These are phyloP conservation scores for Hoplostethus atlanticus DNA, from an alignment of 2,797 vertebrate species.

Conservation along the genomic window DNA sequence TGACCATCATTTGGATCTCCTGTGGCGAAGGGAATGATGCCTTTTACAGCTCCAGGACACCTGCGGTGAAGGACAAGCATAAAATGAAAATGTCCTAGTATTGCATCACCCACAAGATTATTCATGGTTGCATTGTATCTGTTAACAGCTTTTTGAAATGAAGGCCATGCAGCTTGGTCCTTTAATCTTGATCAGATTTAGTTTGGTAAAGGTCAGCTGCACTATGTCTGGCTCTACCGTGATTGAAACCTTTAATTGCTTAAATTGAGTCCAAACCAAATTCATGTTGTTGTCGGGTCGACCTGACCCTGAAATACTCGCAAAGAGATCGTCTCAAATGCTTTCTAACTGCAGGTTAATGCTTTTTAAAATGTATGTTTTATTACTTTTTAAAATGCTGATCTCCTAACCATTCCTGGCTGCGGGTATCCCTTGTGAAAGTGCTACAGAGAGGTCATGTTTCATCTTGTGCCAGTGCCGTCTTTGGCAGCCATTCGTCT, in stretches of 20 bases:
- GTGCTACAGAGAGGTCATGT: conserved; percentile 5
- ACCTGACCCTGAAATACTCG: background rate
- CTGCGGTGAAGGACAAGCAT: background rate
- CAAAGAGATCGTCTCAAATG: background rate
- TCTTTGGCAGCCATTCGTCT: conserved; percentile 23
- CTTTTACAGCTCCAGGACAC: conserved; percentile 22
- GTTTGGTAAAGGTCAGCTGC: too few relatives aligned
- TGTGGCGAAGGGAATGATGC: conserved; percentile 18
- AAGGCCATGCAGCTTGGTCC: background rate
- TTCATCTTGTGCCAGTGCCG: conserved; percentile 6
- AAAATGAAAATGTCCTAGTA: background rate
- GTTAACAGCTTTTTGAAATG: background rate
- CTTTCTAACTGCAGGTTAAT: too few relatives aligned
- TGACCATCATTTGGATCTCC: conserved; percentile 27
- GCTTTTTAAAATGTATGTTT: too few relatives aligned
- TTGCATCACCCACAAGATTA: background rate
- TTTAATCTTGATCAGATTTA: background rate
- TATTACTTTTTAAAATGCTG: background rate
- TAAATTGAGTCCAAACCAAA: background rate
- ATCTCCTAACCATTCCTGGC: background rate
- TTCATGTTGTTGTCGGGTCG: background rate
- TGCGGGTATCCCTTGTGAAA: conserved; percentile 2
- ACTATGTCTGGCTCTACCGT: too few relatives aligned
- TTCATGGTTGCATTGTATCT: background rate
- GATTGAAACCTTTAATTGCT: background rate